A percentile compares a stretch with the other conserved stretches of the same genome.
These are phyloP conservation scores for Amorpha juglandis DNA, from an alignment of 2,888 invertebrate species.

Conservation along the genomic window DNA sequence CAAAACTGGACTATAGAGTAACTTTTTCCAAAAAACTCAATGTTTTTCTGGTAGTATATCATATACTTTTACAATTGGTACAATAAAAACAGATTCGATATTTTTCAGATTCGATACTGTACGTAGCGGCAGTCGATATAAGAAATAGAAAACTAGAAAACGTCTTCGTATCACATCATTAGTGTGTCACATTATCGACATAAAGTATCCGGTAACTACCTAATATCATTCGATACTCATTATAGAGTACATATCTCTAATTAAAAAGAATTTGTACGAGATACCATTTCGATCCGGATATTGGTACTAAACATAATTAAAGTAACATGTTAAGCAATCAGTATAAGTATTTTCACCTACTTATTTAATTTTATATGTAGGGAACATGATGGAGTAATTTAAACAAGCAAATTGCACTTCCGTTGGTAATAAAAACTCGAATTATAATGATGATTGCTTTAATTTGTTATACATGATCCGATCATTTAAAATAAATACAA, in stretches of 20 bases:
- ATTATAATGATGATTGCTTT: not conserved
- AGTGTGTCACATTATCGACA: not conserved
- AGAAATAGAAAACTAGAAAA: not conserved
- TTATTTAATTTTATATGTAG: constrained; percentile 1
- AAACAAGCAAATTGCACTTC: constrained; percentile 20
- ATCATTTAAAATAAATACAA: constrained; percentile 14
- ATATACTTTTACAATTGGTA: no score
- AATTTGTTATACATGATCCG: not conserved
- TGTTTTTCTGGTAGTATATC: no score
- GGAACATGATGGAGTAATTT: not conserved
- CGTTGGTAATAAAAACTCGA: constrained; percentile 9
- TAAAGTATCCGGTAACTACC: constrained; percentile 7
- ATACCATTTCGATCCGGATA: constrained; percentile 10
- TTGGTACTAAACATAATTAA: constrained; percentile 15
- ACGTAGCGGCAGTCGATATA: no score
- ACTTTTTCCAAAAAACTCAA: no score
- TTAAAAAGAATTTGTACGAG: constrained; percentile 19
- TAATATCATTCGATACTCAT: constrained; percentile 6
- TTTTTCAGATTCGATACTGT: no score
- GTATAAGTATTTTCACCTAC: constrained; percentile 19
- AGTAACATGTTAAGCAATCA: constrained; percentile 2
- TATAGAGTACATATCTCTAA: constrained; percentile 13
- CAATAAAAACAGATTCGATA: no score
- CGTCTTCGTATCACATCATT: not conserved
- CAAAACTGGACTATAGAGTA: no score